Evolutionary conservation across 2,797 vertebrate genomes (phyloP).

Genomic region (Meriones psammophilus): DNA sequence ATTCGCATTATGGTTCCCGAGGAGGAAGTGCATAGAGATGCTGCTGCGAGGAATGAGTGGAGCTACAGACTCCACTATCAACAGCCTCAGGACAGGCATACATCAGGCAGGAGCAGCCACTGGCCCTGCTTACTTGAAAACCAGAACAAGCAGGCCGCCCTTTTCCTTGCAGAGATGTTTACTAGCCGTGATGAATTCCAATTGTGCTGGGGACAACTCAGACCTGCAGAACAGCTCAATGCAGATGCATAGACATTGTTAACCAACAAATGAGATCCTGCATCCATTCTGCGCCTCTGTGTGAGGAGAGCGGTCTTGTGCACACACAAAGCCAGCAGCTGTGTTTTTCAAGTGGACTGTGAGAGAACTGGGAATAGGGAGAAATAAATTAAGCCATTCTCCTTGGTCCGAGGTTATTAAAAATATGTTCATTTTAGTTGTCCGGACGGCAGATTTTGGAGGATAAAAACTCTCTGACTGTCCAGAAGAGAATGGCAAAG

Average conservation of each 20-base stretch:
- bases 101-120: background rate
- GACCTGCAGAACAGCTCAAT: constrained; percentile 68
- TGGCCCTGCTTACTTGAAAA: background rate
- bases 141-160: background rate
- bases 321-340: constrained; percentile 82
- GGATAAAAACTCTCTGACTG: background rate
- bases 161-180: background rate
- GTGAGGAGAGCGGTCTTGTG: constrained; percentile 63
- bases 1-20: background rate
- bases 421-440: constrained; percentile 69
- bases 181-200: constrained; percentile 47
- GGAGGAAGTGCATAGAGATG: no score
- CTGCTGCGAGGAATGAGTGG: background rate
- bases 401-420: constrained; percentile 72
- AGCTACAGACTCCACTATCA: accelerated
- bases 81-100: background rate
- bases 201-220: constrained; percentile 64
- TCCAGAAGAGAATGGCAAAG: background rate
- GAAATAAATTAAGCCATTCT: constrained; percentile 78
- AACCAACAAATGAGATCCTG: constrained; percentile 71
- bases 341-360: constrained; percentile 79
- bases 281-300: constrained; percentile 55
- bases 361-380: constrained; percentile 68
- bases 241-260: constrained; percentile 79
- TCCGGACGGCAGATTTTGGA: constrained; percentile 29